Evolutionary conservation across 2,888 invertebrate genomes (phyloP), one percentile per base, ranked within the genome.

Genomic region (Blera fallax): DNA sequence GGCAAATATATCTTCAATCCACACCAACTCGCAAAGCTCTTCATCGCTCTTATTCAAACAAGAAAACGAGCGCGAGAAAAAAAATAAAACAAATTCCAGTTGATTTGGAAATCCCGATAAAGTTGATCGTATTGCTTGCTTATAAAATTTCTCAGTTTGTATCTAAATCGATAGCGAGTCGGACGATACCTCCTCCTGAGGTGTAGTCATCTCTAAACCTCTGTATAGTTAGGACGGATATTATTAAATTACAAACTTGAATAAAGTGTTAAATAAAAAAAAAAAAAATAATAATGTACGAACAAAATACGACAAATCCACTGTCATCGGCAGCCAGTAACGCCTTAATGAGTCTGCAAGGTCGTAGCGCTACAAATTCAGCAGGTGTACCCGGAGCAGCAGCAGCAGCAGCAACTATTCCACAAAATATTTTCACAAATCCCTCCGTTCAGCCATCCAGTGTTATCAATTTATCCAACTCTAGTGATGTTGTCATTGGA

Each of bases 401-500:
- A 4, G 88, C 37, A n/a, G n/a, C n/a, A 37, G 85, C 89, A 24
- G 74, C 89, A 58, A 8, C 73, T 5, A 50, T 90, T 21, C 90
- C 91, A 1, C 91, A 90, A 70, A 91, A 88, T 45, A 81, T 90
- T 5, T 91, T 90, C 37, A 87, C 89, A 1, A 89, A 89, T 87
- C 90, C 91, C 7, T 87, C 90, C 8, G 88, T 91, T 50, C 91
- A 91, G 77, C 91, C 92, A 10, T 90, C 91, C 69, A 92, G 89
- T 87, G 91, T 92, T 48, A 92, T 93, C 24, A 93, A 93, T 87
- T 88, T 93, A 18, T 92, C 93, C 21, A 92, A 93, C 87, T 93
- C 93, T 0, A 92, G 90, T 80, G 93, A 93, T 88, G 93, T 93
- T 52, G 92, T 93, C 24, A 93, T 93, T 69, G 93, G 93, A 1